Conservation (phyloP, 2,888 invertebrate genomes). For the Margaritifera margaritifera region DNA sequence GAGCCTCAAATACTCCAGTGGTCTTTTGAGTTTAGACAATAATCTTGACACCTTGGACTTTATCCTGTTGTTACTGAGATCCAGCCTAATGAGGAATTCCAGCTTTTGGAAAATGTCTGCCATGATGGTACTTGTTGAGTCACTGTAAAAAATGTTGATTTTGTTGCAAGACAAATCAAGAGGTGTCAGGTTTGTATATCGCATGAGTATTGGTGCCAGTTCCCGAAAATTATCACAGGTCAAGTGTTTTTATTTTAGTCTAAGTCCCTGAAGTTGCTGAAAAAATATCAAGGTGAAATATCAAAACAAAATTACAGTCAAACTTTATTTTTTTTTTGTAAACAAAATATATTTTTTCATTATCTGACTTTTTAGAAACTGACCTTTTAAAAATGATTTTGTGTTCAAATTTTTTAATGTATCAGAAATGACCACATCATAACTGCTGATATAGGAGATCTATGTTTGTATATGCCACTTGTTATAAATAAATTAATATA, state of each 20-base stretch:
- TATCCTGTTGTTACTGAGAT: slow-evolving; percentile 67
- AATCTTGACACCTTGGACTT: slow-evolving; percentile 55
- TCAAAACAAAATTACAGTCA: background rate
- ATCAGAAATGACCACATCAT: too few species aligned
- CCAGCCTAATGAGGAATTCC: slow-evolving; percentile 54
- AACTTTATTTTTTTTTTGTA: too few species aligned
- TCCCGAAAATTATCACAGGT: slow-evolving; percentile 54
- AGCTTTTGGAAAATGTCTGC: slow-evolving; percentile 44
- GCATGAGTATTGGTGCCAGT: slow-evolving; percentile 54
- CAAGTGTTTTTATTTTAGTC: slow-evolving; percentile 67
- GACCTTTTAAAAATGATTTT: too few species aligned
- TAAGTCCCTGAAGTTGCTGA: slow-evolving; percentile 60
- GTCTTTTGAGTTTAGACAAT: slow-evolving; percentile 42
- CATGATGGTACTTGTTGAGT: slow-evolving; percentile 43
- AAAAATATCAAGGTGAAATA: slow-evolving; percentile 22
- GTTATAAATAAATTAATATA: too few species aligned
- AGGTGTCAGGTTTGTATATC: slow-evolving; percentile 56
- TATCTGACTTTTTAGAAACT: too few species aligned
- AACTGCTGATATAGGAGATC: too few species aligned
- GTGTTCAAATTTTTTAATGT: too few species aligned
- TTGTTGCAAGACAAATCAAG: slow-evolving; percentile 69
- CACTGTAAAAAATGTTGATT: slow-evolving; percentile 52
- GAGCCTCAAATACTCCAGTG: slow-evolving; percentile 60
- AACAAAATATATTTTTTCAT: too few species aligned
- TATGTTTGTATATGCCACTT: too few species aligned